Base-by-base conservation (phyloP, 2,113 vertebrate genomes). In the Echinops telfairi region DNA sequence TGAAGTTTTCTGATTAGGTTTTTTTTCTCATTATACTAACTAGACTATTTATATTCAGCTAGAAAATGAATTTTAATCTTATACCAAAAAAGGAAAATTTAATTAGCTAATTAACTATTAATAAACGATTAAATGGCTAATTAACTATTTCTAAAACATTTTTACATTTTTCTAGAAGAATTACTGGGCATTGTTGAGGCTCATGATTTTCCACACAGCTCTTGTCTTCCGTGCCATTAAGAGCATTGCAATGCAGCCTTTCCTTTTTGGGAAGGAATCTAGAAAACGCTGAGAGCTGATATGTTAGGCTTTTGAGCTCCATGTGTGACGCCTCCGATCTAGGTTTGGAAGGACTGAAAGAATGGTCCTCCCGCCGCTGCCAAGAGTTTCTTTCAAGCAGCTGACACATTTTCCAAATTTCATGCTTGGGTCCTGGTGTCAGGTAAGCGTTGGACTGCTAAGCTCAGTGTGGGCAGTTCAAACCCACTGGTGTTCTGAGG, bases 21-120 rank as follows among this genome's bases (percentile, higher is more conserved):
- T 40, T n/a, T n/a, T 19, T 36, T 38, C 4, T 85, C 36, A 17
- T 43, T 80, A n/a, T 38, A 91, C 47, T 75, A 71, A 91, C 47
- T 75, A 71, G n/a, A 31, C 8, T 20, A 3, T 11, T 82, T 88
- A 78, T 33, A 73, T 91, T 89, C 81, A 88, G 17, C 64, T 88
- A 47, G 38, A 79, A 85, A 86, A 78, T 70, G 3, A 43, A 43
- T 77, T 96, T 92, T 88, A 70, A 60, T 77, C 8, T 86, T 92
- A 17, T 29, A 20, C 86, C 29, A 31, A 53, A 53, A 89, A 77
- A 81, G 31, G 47, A 43, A 83, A 91, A 33, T 90, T 40, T 40
- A 40, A 40, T 40, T 7, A 83, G 19, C 47, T 7, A 53, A 53
- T 11, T 53, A 53, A 53, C 47, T 53, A 53, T 10, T 40, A 40